Evolutionary conservation across 1,140 invertebrate species (phyloP).

Genomic region (Drosophila micromelanica): DNA sequence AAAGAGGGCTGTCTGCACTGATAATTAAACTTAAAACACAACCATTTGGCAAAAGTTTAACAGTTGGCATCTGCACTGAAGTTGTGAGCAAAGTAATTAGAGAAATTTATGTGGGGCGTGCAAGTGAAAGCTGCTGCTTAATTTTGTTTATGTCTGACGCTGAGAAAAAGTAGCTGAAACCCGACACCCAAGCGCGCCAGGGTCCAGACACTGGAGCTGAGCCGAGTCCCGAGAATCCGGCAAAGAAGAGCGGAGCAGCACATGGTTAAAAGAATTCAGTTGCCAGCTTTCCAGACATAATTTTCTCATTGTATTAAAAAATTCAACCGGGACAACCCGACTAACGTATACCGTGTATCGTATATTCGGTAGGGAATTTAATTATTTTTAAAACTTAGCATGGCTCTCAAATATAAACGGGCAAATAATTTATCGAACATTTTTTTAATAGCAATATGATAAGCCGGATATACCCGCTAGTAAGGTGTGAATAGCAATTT

Average conservation of each 20-base stretch:
- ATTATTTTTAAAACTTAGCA: too few relatives aligned
- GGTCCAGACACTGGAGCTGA: background rate
- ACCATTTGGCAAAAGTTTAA: constrained; percentile 46
- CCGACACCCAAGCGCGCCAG: constrained; percentile 5
- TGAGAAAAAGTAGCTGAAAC: constrained; percentile 26
- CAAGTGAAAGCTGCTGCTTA: constrained; percentile 40
- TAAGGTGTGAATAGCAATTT: background rate
- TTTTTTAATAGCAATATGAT: too few relatives aligned
- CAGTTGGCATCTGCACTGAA: constrained; percentile 42
- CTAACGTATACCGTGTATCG: too few relatives aligned
- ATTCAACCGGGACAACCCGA: too few relatives aligned
- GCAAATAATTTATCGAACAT: too few relatives aligned
- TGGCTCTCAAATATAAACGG: too few relatives aligned
- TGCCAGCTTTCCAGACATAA: constrained; percentile 11
- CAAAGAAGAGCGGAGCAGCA: background rate
- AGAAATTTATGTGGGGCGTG: constrained; percentile 49
- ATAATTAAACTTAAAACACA: constrained; percentile 54
- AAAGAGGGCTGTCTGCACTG: too few relatives aligned
- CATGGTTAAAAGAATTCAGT: constrained; percentile 29
- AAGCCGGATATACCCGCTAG: background rate
- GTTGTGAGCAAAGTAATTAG: constrained; percentile 48
- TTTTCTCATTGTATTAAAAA: constrained; percentile 7
- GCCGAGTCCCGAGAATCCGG: background rate
- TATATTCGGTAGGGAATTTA: too few relatives aligned
- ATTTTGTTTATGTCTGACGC: constrained; percentile 46